Percentiles rank a stretch among this genome's conserved stretches.
phyloP scores from a whole-genome alignment of 2,797 vertebrate genomes.

The Telmatherina bonti region DNA sequence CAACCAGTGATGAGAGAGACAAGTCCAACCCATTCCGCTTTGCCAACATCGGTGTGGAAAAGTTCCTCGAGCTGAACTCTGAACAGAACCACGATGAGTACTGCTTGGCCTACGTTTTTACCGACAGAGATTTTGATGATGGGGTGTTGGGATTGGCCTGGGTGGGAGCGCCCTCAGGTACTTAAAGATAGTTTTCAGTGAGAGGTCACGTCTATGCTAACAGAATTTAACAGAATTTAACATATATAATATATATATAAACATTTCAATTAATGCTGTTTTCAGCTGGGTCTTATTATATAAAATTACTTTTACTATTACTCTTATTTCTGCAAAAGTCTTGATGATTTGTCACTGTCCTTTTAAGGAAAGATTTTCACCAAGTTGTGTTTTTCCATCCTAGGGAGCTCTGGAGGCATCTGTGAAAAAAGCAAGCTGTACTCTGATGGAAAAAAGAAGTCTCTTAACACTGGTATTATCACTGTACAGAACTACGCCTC shows the following conservation, averaged over 20 bases:
- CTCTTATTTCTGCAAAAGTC: not conserved
- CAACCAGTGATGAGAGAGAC: conserved; percentile 90
- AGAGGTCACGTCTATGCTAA: not conserved
- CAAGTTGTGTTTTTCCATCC: conserved; percentile 42
- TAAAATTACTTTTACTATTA: not conserved
- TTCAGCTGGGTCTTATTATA: too few relatives aligned
- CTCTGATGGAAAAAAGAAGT: conserved; percentile 95
- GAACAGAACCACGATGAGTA: conserved; percentile 98
- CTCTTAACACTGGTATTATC: conserved; percentile 98
- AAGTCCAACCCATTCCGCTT: conserved; percentile 96
- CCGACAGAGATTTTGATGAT: conserved; percentile 97
- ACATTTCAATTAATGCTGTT: conserved; percentile 19
- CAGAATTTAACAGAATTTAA: not conserved
- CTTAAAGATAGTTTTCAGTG: too few relatives aligned
- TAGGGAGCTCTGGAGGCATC: conserved; percentile 96
- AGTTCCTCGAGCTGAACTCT: conserved; percentile 98
- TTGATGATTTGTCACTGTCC: not conserved
- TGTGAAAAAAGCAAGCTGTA: conserved; percentile 94
- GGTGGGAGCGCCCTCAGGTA: conserved; percentile 93
- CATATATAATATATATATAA: too few relatives aligned
- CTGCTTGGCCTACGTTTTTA: conserved; percentile 98
- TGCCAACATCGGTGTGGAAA: conserved; percentile 97
- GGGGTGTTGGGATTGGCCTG: conserved; percentile 97
- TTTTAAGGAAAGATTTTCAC: conserved; percentile 1
- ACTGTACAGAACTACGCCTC: conserved; percentile 99